Base-by-base conservation (phyloP, 2,888 invertebrate genomes). In the Anagyrus pseudococci region DNA sequence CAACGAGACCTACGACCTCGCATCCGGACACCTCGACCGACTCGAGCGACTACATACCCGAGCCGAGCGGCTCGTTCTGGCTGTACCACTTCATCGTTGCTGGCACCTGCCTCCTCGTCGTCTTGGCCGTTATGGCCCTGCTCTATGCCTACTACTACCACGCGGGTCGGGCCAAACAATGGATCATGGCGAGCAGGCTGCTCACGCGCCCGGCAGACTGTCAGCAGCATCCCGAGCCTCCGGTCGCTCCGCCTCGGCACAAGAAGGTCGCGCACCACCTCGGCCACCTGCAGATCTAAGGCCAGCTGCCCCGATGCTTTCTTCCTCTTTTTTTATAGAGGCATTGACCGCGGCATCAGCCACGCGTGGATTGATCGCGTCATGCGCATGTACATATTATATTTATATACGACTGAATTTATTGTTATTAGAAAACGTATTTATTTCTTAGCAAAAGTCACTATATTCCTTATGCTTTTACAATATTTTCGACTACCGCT, bases 101-200 rank as follows among this genome's bases (percentile, higher is more conserved):
- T n/a, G 80, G 88, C 66, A 81, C 89, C 73, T 85, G 89, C 70
- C 83, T 91, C 74, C 84, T 90, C 80, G 83, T 88, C 74, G 87
- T 88, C 48, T 78, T 89, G 73, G 86, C 87, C 64, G 81, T 85
- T 70, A 83, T 91, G 75, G 87, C 87, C 67, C 85, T 87, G 64
- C 83, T 91, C 72, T 92, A 91, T 81, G 82, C 89, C 73, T 90
- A 91, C 80, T 91, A 89, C 77, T 91, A 91, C 83, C 88, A 89
- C 80, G 87, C 89, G 73, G 88, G 88, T 72, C 85, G 85, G 69
- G 85, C 91, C 70, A 89, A 89, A 81, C 84, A 82, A 68, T 83
- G 89, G 76, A 78, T 90, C 25, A 87, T 77, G 74, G 72, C 75
- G n/a, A 72, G 76, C 50, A 73, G 72, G 63, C 67, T 73, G 53